A percentile compares a stretch with the other conserved stretches of the same genome.
These are phyloP conservation scores for Diaphora mendica DNA, from an alignment of 2,888 invertebrate species.

Conservation along the genomic window DNA sequence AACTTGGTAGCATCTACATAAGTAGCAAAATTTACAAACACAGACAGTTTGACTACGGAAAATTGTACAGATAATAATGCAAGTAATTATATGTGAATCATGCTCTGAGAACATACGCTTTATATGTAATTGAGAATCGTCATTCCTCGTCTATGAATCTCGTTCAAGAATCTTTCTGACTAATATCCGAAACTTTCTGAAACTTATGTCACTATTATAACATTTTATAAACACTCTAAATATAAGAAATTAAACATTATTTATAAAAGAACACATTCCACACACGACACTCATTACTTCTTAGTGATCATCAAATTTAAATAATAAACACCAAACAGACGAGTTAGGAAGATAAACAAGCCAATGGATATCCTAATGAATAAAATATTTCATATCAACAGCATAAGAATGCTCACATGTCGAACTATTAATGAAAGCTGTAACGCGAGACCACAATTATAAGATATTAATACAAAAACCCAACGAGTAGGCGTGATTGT, in stretches of 20 bases:
- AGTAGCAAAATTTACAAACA: too few relatives aligned
- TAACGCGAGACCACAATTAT: conserved; percentile 69
- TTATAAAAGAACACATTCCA: conserved; percentile 21
- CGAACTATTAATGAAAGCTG: conserved; percentile 69
- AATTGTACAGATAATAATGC: neutral
- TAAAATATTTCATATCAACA: conserved; percentile 47
- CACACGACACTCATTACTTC: conserved; percentile 20
- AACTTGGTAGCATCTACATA: too few relatives aligned
- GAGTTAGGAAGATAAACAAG: conserved; percentile 38
- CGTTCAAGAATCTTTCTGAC: neutral
- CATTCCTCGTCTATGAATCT: neutral
- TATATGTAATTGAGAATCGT: neutral
- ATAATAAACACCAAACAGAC: conserved; percentile 18
- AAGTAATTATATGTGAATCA: neutral
- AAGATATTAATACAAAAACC: conserved; percentile 70
- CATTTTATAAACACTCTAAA: neutral
- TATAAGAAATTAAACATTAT: conserved; percentile 5
- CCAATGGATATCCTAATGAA: conserved; percentile 38
- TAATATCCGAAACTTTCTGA: neutral
- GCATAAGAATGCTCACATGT: conserved; percentile 36
- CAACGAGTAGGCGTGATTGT: conserved; percentile 67
- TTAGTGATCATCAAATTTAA: conserved; percentile 11
- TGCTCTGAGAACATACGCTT: neutral
- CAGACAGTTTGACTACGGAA: neutral
- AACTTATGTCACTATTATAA: neutral